Evolutionary conservation across 1,140 invertebrate species (phyloP), one percentile per base, ranked within the genome.

Genomic region (Drosophila neocordata): DNA sequence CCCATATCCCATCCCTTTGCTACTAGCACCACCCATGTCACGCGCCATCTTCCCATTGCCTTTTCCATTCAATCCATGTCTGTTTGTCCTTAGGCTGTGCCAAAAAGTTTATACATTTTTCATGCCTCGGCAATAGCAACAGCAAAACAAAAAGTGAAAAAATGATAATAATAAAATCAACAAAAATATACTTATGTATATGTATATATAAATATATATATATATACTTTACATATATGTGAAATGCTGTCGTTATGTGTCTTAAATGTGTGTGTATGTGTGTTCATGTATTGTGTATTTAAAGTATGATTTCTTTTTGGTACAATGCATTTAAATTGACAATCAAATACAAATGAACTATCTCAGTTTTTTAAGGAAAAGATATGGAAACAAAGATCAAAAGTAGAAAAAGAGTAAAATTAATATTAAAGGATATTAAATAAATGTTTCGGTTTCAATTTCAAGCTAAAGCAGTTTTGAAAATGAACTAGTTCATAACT

Each of bases 91-190:
- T 34, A 85, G 67, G 73, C 65, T 53, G 68, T 20, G 57, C 59
- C 38, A 27, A 63, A 68, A 84, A 76, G 65, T 84, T 85, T 84
- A 85, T 84, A 79, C 82, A 84, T 85, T 87, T 84, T 81, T 84
- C 77, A 87, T 81, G 69, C 72, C 73, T 63, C 51, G 65, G 66
- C 58, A 77, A 68, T 58, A 53, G 27, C 57, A 48, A 59, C 37
- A 44, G 53, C 59, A 60, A 24, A 7, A n/a, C 9, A 24, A 9
- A 34, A 60, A 38, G 13, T 61, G 59, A 65, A 53, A 12, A 62
- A 55, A 70, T 44, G 35, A 37, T 57, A 52, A 51, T 52, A 48
- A 44, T 24, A 44, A 55, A 18, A 13, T 13, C 44, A 5, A 8
- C 27, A 55, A 24, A 63, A 59, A 24, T 37, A 27, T 13, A 52